Evolutionary conservation across 2,888 invertebrate genomes (phyloP), one percentile per base, ranked within the genome.

Genomic region (Opisthograptis luteolata): DNA sequence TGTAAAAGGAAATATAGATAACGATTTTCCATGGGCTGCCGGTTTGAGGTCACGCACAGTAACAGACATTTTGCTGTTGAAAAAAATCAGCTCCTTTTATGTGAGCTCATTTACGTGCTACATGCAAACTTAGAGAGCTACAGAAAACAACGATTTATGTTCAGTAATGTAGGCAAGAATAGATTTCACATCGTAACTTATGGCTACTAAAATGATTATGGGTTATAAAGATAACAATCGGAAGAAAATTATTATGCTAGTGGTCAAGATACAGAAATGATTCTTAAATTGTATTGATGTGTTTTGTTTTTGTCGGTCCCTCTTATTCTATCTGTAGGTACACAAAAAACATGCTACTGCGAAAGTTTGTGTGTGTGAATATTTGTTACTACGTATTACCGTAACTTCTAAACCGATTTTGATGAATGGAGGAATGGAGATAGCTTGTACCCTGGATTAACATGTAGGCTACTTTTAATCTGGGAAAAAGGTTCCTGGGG

Each of bases 91-190:
- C 34, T 79, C 73, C 79, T 79, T 84, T 86, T 82, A 84, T 81
- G 81, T 81, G 79, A 82, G 81, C 80, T 74, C 75, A 76, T 83
- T 84, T 80, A 82, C 81, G 85, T 81, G 78, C 82, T 79, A 80
- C 84, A 84, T 84, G 85, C 79, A n/a, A n/a, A n/a, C n/a, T n/a
- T 71, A 73, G 70, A 72, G 76, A 79, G 70, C 77, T 70, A 35
- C 47, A 41, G 47, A 47, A 47, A 69, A 54, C 24, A 63, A 70
- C 70, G 70, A 60, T 60, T 60, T 60, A 60, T 60, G 55, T 46
- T 51, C 35, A 41, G 48, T 55, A 58, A 60, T 58, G 55, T 57
- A 58, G 53, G 55, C 58, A 60, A 60, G 58, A 60, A 55, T 49
- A 60, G 60, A 58, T 58, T 58, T 51, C 53, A 49, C 58, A 46